phyloP scores from a whole-genome alignment of 2,888 invertebrate species.

The Acanthosoma haemorrhoidale region DNA sequence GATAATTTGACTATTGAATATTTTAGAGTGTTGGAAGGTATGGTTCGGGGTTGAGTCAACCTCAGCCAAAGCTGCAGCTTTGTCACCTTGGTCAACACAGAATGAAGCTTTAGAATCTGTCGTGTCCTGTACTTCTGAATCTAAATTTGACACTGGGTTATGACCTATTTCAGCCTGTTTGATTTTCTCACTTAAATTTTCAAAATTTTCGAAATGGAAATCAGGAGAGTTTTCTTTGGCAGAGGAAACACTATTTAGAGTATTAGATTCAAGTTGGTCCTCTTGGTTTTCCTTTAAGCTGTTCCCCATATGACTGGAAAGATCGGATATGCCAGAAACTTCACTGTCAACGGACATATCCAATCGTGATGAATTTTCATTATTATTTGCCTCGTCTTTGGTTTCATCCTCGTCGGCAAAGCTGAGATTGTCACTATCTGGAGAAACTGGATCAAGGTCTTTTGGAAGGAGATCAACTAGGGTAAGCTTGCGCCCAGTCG shows the following conservation, averaged over 20 bases:
- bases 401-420: constrained; percentile 45
- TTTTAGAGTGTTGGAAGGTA: constrained; percentile 25
- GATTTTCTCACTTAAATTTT: constrained; percentile 35
- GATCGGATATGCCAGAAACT: constrained; percentile 54
- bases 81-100: neutral
- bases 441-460: constrained; percentile 76
- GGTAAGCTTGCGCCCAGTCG: constrained; percentile 33
- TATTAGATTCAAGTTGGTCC: neutral
- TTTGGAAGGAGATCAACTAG: constrained; percentile 58
- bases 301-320: constrained; percentile 50
- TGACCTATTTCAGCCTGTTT: constrained; percentile 31
- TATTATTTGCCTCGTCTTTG: constrained; percentile 51
- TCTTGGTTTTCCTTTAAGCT: constrained; percentile 43
- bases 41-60: neutral
- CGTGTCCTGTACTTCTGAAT: neutral
- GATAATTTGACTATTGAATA: neutral
- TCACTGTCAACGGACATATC: constrained; percentile 49
- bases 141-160: neutral
- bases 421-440: constrained; percentile 58
- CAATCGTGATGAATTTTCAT: constrained; percentile 37
- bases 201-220: constrained; percentile 36
- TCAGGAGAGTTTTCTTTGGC: neutral
- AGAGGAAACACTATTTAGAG: neutral
- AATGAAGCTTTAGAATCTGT: neutral
- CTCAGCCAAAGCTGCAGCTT: neutral